phyloP scores from a whole-genome alignment of 2,113 vertebrate species.

The Eulacestoma nigropectus region DNA sequence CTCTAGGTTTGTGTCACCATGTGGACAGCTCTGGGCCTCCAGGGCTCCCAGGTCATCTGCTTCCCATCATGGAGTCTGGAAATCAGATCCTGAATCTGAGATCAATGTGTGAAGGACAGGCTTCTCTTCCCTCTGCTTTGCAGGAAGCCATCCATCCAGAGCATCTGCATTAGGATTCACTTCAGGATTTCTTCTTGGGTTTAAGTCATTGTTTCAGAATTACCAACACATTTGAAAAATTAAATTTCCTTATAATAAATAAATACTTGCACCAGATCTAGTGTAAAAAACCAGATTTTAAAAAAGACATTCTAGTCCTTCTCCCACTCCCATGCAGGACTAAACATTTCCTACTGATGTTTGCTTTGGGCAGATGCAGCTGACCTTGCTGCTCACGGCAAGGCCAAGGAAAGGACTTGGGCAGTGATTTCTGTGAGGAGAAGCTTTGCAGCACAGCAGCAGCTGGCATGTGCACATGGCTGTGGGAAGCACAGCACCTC shows the following conservation, averaged over 20 bases:
- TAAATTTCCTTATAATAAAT: neutral
- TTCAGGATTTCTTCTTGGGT: neutral
- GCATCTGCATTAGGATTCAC: neutral
- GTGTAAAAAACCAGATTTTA: neutral
- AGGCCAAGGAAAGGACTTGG: neutral
- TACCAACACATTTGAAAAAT: neutral
- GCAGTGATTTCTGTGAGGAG: neutral
- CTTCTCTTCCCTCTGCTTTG: neutral
- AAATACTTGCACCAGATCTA: neutral
- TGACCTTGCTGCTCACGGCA: neutral
- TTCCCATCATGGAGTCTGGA: neutral
- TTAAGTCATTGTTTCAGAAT: neutral
- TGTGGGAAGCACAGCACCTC: neutral
- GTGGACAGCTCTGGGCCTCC: neutral
- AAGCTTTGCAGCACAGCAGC: fast-evolving
- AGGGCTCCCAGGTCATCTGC: neutral
- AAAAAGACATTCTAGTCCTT: neutral
- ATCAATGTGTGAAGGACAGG: neutral
- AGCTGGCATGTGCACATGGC: fast-evolving
- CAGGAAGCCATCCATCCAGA: neutral
- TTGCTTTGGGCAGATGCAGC: neutral
- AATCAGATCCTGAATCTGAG: neutral
- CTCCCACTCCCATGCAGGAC: neutral
- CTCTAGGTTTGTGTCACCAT: neutral
- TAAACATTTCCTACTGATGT: neutral